A percentile compares a stretch with the other conserved stretches of the same genome.
These are phyloP conservation scores for Glaucidium brasilianum DNA, from an alignment of 2,113 vertebrate species.

Conservation along the genomic window DNA sequence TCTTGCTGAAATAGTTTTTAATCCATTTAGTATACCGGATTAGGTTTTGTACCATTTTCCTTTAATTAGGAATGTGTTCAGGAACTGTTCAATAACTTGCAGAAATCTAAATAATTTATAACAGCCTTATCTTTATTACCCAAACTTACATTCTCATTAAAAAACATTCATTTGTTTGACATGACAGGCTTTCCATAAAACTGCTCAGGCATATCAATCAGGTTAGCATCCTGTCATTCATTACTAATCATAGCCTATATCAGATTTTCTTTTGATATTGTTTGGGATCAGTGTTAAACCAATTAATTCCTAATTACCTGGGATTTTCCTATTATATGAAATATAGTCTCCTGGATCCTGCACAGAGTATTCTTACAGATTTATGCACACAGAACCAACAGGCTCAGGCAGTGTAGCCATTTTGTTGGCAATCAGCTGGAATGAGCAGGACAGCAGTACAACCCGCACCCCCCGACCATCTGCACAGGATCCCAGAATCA, in stretches of 20 bases:
- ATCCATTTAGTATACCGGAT: conserved; percentile 54
- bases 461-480: not conserved
- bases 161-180: conserved; percentile 50
- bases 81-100: conserved; percentile 53
- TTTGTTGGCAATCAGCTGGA: not conserved
- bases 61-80: conserved; percentile 43
- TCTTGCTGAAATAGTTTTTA: conserved; percentile 51
- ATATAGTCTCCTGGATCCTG: not conserved
- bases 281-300: conserved; percentile 35
- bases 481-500: not conserved
- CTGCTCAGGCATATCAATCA: conserved; percentile 43
- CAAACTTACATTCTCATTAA: conserved; percentile 44
- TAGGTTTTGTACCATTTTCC: conserved; percentile 36
- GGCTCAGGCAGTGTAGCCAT: rapidly evolving
- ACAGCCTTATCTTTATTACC: conserved; percentile 58
- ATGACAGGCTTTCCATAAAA: conserved; percentile 48
- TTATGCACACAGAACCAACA: not conserved
- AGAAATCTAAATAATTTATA: conserved; percentile 61
- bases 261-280: conserved; percentile 25
- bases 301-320: conserved; percentile 12
- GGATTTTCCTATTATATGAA: not conserved
- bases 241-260: conserved; percentile 26
- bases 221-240: conserved; percentile 39
- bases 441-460: not conserved
- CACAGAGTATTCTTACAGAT: not conserved